Conservation (phyloP, 2,113 vertebrate genomes). For the Orcinus orca region DNA sequence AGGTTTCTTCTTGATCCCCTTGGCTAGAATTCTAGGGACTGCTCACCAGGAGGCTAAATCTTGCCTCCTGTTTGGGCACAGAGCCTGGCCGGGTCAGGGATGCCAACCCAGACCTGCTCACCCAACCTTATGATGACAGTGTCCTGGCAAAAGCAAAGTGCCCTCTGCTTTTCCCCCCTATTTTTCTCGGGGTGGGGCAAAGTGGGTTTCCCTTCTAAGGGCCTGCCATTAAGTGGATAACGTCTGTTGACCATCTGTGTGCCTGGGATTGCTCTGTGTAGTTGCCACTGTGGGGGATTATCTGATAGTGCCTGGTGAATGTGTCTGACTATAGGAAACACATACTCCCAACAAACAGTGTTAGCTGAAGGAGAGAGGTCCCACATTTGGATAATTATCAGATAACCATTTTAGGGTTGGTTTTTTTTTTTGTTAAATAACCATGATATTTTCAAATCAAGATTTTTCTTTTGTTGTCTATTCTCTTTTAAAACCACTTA, state of each 20-base stretch:
- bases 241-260: neutral
- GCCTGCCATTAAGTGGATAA: neutral
- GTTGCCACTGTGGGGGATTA: neutral
- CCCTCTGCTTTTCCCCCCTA: too few species aligned
- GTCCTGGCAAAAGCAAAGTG: neutral
- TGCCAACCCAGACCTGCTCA: neutral
- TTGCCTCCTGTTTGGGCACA: neutral
- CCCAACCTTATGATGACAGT: neutral
- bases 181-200: neutral
- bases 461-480: neutral
- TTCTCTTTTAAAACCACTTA: neutral
- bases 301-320: neutral
- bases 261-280: neutral
- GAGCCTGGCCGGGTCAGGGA: neutral
- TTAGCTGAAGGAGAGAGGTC: neutral
- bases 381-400: neutral
- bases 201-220: conserved; percentile 28
- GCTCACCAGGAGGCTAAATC: neutral
- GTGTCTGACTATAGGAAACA: neutral
- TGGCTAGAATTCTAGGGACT: neutral
- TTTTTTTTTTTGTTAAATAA: neutral
- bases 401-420: neutral
- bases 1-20: conserved; percentile 56
- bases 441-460: neutral
- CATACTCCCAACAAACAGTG: neutral